phyloP scores from a whole-genome alignment of 2,113 vertebrate genomes.

The Chionodraco myersi region DNA sequence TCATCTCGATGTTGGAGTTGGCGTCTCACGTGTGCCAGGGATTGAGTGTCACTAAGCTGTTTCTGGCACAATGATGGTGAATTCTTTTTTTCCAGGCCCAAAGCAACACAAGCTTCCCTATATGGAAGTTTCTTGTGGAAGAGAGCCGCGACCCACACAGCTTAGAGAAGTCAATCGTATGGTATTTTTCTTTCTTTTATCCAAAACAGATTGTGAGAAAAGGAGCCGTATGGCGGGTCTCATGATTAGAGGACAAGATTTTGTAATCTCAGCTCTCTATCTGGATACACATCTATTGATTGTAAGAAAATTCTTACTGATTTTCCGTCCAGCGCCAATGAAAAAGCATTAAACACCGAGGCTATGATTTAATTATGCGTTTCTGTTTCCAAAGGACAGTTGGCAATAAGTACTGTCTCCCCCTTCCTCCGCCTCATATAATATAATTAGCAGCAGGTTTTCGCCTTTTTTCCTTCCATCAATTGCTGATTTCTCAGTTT shows the following conservation, averaged over 20 bases:
- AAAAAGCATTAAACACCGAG: conserved; percentile 54
- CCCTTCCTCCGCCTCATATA: conserved; percentile 30
- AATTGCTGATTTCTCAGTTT: conserved; percentile 43
- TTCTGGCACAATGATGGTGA: conserved; percentile 57
- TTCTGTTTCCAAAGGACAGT: conserved; percentile 68
- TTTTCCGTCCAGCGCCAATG: conserved; percentile 52
- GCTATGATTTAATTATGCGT: conserved; percentile 68
- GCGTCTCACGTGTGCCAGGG: conserved; percentile 53
- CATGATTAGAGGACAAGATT: conserved; percentile 66
- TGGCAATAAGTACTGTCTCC: conserved; percentile 41
- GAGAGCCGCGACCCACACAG: conserved; percentile 52
- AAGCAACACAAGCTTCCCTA: conserved; percentile 56
- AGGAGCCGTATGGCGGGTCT: conserved; percentile 24
- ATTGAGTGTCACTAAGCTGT: conserved; percentile 66
- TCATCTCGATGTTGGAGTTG: conserved; percentile 50
- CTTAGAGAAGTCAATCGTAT: conserved; percentile 52
- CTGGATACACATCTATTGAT: conserved; percentile 44
- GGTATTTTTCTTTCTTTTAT: conserved; percentile 57
- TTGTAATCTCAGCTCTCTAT: conserved; percentile 62
- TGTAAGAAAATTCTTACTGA: conserved; percentile 50
- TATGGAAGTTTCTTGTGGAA: conserved; percentile 67
- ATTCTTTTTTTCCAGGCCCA: conserved; percentile 29
- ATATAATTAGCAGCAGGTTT: conserved; percentile 76
- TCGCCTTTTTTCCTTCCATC: conserved; percentile 32
- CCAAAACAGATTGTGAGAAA: conserved; percentile 60